phyloP scores from a whole-genome alignment of 2,888 invertebrate genomes.

The Andrena camellia region DNA sequence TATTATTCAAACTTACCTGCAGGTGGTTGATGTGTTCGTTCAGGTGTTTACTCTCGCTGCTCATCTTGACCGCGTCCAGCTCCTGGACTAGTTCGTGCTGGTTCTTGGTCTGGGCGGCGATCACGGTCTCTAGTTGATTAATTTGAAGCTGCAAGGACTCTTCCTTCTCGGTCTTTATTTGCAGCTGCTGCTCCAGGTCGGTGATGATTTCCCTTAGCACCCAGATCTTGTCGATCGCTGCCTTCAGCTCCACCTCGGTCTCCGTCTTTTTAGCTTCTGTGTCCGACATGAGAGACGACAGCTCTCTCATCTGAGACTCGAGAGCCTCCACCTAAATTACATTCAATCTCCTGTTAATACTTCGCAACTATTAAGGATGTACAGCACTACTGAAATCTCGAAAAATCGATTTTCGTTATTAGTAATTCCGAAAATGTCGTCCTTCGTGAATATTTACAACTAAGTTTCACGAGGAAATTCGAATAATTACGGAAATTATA shows the following conservation, averaged over 20 bases:
- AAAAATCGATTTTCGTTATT: no score
- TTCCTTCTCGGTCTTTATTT: conserved; percentile 89
- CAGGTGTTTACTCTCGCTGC: conserved; percentile 84
- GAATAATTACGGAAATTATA: no score
- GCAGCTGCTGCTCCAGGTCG: conserved; percentile 91
- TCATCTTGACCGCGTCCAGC: conserved; percentile 86
- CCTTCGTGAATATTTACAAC: no score
- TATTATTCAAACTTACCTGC: conserved; percentile 81
- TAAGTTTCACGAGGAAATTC: no score
- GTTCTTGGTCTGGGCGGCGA: conserved; percentile 87
- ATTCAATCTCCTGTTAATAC: background rate
- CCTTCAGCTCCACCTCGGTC: conserved; percentile 90
- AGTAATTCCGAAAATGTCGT: no score
- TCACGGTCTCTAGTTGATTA: conserved; percentile 86
- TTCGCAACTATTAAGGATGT: background rate
- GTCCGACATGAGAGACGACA: conserved; percentile 88
- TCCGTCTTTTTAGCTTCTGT: conserved; percentile 88
- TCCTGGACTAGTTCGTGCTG: conserved; percentile 87
- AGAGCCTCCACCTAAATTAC: conserved; percentile 90
- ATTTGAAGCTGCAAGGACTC: conserved; percentile 88
- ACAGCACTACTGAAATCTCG: no score
- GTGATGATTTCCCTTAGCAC: conserved; percentile 92
- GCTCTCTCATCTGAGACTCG: conserved; percentile 91
- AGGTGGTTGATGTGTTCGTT: conserved; percentile 86
- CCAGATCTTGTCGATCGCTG: conserved; percentile 91